Base-by-base conservation (phyloP, 2,797 vertebrate species). In the Halcyon smyrnensis region DNA sequence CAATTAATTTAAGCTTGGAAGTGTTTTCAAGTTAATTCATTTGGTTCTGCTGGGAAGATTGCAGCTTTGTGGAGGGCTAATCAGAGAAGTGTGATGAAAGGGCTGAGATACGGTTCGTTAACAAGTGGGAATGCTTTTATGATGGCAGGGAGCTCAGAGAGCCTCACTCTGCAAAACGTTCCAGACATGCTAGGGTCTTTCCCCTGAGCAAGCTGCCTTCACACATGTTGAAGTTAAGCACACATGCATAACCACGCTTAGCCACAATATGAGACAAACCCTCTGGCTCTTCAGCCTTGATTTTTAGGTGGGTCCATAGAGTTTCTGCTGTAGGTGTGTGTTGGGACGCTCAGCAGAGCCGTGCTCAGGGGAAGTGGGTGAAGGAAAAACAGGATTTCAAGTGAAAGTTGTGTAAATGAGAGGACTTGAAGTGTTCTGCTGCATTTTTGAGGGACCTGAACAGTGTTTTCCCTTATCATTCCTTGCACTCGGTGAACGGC, bases 1-100 rank as follows among this genome's bases (percentile, higher is more conserved):
- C 94, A 96, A 90, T 97, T 97, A 95, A 93, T 93, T 92, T 80
- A 96, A 87, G 88, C 88, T 95, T 65, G 78, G 70, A 91, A 91
- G 39, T 56, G 48, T 90, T 90, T 94, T 93, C 64, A 67, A 94
- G 86, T 88, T 90, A 94, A 92, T 96, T 95, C 48, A 8, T 87
- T 95, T 87, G 77, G 41, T 89, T 95, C 76, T 94, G 74, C 78
- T 89, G 84, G 83, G 86, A 89, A 89, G 71, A 46, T 48, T 87
- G 68, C 86, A 85, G 84, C 88, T 85, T 80, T 92, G 90, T 15
- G 12, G 84, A 95, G 39, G 81, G 45, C 84, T 94, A 75, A 93
- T 95, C 19, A 6, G 68, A 83, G 86, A 53, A 65, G 45, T 68
- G 77, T 80, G 89, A 88, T 95, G 91, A 94, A 97, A 97, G 80